phyloP scores from a whole-genome alignment of 2,888 invertebrate genomes.

The Morinoia aosen region DNA sequence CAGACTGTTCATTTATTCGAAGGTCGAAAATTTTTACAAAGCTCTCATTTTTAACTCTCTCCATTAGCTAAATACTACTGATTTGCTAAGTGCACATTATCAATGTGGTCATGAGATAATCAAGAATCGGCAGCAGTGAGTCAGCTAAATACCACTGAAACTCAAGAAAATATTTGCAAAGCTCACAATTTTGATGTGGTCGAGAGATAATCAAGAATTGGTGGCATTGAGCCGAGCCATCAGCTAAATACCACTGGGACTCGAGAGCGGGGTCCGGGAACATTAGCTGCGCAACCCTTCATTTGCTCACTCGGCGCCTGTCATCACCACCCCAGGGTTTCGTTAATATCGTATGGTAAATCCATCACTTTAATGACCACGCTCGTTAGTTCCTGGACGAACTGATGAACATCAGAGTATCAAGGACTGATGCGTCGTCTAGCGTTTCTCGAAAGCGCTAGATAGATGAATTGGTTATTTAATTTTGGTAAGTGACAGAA shows the following conservation, averaged over 20 bases:
- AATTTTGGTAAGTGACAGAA: not conserved
- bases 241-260: not conserved
- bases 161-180: not conserved
- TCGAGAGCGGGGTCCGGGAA: not conserved
- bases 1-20: no score
- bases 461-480: not conserved
- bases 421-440: not conserved
- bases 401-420: not conserved
- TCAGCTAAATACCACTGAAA: not conserved
- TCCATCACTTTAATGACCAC: constrained; percentile 24
- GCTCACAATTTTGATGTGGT: not conserved
- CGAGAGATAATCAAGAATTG: not conserved
- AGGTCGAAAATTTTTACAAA: no score
- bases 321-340: not conserved
- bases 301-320: not conserved
- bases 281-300: not conserved
- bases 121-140: not conserved
- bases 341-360: not conserved
- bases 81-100: not conserved
- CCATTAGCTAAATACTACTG: no score
- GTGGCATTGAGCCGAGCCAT: not conserved
- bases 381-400: not conserved
- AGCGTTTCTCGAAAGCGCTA: not conserved
- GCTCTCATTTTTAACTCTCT: no score
- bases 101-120: not conserved